Percentiles rank a stretch among this genome's conserved stretches.
phyloP scores from a whole-genome alignment of 1,140 invertebrate genomes.

The Trichogramma pretiosum region DNA sequence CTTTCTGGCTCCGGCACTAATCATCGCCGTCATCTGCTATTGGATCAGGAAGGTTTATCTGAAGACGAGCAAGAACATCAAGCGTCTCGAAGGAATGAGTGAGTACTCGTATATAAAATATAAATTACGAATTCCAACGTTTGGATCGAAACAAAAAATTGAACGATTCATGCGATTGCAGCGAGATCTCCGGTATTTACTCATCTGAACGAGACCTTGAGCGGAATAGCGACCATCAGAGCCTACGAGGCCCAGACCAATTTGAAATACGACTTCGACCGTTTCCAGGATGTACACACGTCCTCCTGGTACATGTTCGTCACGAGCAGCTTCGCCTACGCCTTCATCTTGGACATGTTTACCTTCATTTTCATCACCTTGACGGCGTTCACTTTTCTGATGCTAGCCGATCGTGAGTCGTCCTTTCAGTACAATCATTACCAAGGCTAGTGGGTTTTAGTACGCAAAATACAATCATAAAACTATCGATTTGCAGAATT shows the following conservation, averaged over 20 bases:
- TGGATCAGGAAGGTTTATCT: slow-evolving; percentile 72
- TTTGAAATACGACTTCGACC: slow-evolving; percentile 71
- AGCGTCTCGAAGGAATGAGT: slow-evolving; percentile 76
- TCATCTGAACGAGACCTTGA: slow-evolving; percentile 78
- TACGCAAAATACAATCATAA: too few relatives aligned
- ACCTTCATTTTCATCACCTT: slow-evolving; percentile 55
- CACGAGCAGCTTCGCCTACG: slow-evolving; percentile 56
- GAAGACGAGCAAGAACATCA: slow-evolving; percentile 73
- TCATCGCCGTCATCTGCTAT: slow-evolving; percentile 62
- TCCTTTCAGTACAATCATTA: too few relatives aligned
- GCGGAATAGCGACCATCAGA: slow-evolving; percentile 81
- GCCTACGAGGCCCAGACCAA: slow-evolving; percentile 71
- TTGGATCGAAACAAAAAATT: too few relatives aligned
- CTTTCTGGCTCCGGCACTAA: slow-evolving; percentile 60
- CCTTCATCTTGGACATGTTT: slow-evolving; percentile 58
- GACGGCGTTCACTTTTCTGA: slow-evolving; percentile 51
- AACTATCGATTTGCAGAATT: too few relatives aligned
- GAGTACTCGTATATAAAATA: too few relatives aligned
- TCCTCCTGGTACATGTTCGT: slow-evolving; percentile 62
- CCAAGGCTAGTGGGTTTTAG: too few relatives aligned
- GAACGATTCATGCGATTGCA: too few relatives aligned
- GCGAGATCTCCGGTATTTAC: slow-evolving; percentile 75
- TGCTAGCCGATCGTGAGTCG: slow-evolving; percentile 23
- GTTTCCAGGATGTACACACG: slow-evolving; percentile 52
- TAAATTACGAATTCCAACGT: too few relatives aligned